These are phyloP conservation scores for Eidolon dupreanum DNA, from an alignment of 2,797 vertebrate genomes.

Conservation along the genomic window DNA sequence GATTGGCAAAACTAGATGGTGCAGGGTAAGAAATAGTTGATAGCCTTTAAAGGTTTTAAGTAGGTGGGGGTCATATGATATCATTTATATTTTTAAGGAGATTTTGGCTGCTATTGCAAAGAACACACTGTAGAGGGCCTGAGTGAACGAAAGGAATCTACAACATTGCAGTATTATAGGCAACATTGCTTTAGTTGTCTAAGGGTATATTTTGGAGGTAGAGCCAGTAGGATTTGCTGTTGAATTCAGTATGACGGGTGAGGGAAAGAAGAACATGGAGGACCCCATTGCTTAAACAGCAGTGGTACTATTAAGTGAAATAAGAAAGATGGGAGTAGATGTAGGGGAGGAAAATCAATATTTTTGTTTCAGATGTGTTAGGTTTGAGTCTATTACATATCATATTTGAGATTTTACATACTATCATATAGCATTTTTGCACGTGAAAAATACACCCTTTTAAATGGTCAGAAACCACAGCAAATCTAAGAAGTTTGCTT, in stretches of 20 bases:
- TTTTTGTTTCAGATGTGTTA: conserved; percentile 37
- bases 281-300: background rate
- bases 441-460: background rate
- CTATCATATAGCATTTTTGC: background rate
- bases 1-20: background rate
- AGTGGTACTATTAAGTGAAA: background rate
- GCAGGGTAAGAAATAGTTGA: conserved; percentile 13
- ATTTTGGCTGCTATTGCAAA: conserved; percentile 21
- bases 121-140: background rate
- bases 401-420: conserved; percentile 27
- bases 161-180: background rate
- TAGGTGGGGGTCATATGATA: background rate
- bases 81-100: conserved; percentile 36
- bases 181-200: background rate
- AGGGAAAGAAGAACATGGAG: background rate
- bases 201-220: conserved; percentile 38
- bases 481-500: conserved; percentile 46
- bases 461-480: background rate
- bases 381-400: background rate
- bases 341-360: background rate
- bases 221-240: background rate
- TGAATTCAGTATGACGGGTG: background rate
- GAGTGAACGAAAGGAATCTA: conserved; percentile 21
- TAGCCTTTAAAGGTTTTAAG: conserved; percentile 7
- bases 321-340: background rate